Conservation (phyloP, 2,113 vertebrate species). For the Ictalurus furcatus region DNA sequence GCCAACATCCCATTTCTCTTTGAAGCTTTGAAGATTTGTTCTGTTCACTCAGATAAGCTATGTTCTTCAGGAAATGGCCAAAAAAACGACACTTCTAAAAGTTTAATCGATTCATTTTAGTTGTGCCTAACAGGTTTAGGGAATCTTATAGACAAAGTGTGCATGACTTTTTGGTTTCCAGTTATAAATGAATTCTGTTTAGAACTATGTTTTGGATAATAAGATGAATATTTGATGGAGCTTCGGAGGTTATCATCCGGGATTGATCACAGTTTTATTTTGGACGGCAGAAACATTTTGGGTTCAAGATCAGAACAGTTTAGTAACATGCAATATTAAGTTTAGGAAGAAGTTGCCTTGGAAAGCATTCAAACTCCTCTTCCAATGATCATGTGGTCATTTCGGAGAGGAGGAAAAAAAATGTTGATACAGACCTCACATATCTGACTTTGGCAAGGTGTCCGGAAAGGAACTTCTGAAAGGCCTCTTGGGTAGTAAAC, state of each 20-base stretch:
- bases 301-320: neutral
- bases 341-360: neutral
- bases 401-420: neutral
- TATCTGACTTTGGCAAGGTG: neutral
- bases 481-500: neutral
- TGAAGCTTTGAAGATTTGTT: neutral
- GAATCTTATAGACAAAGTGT: neutral
- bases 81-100: neutral
- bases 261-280: slow-evolving; percentile 6
- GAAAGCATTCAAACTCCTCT: slow-evolving; percentile 18
- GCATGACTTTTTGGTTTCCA: neutral
- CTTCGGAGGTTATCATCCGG: neutral
- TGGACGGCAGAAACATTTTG: neutral
- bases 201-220: neutral
- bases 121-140: neutral
- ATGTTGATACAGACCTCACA: neutral
- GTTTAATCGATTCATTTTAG: neutral
- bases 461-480: neutral
- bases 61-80: neutral
- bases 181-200: neutral
- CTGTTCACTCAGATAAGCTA: neutral
- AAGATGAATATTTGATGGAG: neutral
- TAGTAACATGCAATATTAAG: slow-evolving; percentile 11
- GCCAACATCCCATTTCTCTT: slow-evolving; percentile 4
- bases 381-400: neutral